Evolutionary conservation across 2,797 vertebrate species (phyloP).

Genomic region (Gallirallus australis): DNA sequence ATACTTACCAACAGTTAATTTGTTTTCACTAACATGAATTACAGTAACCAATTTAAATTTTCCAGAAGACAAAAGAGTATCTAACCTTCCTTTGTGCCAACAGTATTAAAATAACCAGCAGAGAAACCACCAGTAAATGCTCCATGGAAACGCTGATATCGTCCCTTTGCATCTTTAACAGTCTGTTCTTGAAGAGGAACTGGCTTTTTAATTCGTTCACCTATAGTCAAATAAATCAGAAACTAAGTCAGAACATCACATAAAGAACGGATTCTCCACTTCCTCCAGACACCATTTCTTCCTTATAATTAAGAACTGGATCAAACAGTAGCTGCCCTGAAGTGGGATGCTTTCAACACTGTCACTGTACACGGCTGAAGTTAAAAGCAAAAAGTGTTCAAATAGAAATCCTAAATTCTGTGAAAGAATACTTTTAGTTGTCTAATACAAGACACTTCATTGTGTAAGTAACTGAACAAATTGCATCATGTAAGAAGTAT

Average conservation of each 20-base stretch:
- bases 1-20: neutral
- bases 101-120: conserved; percentile 95
- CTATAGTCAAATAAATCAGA: conserved; percentile 67
- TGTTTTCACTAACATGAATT: neutral
- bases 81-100: conserved; percentile 95
- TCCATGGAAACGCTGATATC: conserved; percentile 93
- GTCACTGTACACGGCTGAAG: rapidly evolving
- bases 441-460: neutral
- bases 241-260: neutral
- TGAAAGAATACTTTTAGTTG: neutral
- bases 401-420: neutral
- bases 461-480: neutral
- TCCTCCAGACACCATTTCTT: neutral
- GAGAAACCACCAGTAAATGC: conserved; percentile 97
- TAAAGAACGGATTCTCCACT: neutral
- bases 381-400: neutral
- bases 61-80: neutral
- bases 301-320: neutral
- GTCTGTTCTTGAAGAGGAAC: conserved; percentile 93
- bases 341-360: neutral
- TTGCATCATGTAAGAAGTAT: rapidly evolving
- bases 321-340: neutral
- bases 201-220: conserved; percentile 89
- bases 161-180: conserved; percentile 93
- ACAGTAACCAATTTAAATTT: neutral